Conservation (phyloP, 2,113 vertebrate genomes). For the Seriola aureovittata region DNA sequence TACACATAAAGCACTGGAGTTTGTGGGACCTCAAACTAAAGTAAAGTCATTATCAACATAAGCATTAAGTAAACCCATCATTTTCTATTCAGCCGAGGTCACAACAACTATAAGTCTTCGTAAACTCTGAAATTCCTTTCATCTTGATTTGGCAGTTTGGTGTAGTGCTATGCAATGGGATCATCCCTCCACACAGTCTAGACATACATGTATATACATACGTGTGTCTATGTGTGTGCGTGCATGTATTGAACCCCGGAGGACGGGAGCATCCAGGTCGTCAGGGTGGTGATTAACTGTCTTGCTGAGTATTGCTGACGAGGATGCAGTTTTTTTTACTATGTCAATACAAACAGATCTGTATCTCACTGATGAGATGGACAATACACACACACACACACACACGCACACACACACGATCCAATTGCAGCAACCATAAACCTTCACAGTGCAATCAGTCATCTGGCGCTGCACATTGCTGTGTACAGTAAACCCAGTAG, state of each 20-base stretch:
- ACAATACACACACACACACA: slow-evolving; percentile 28
- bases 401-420: slow-evolving; percentile 5
- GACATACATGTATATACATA: neutral
- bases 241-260: slow-evolving; percentile 31
- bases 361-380: slow-evolving; percentile 44
- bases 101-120: neutral
- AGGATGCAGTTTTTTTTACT: slow-evolving; percentile 62
- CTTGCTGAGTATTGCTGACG: slow-evolving; percentile 66
- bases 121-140: neutral
- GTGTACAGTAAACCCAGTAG: slow-evolving; percentile 51
- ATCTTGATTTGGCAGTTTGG: slow-evolving; percentile 1
- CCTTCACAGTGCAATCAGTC: slow-evolving; percentile 57
- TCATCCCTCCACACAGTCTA: neutral
- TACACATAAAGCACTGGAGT: too few relatives aligned
- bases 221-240: slow-evolving; percentile 8
- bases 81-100: neutral
- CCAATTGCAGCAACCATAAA: slow-evolving; percentile 46
- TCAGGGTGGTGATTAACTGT: slow-evolving; percentile 68
- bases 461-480: slow-evolving; percentile 54
- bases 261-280: slow-evolving; percentile 45
- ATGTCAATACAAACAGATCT: slow-evolving; percentile 69
- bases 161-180: neutral
- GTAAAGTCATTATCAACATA: too few relatives aligned
- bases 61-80: neutral
- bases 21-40: too few relatives aligned